Base-by-base conservation (phyloP, 92 coral and sea anemone species). In the Parazoanthus swiftii region DNA sequence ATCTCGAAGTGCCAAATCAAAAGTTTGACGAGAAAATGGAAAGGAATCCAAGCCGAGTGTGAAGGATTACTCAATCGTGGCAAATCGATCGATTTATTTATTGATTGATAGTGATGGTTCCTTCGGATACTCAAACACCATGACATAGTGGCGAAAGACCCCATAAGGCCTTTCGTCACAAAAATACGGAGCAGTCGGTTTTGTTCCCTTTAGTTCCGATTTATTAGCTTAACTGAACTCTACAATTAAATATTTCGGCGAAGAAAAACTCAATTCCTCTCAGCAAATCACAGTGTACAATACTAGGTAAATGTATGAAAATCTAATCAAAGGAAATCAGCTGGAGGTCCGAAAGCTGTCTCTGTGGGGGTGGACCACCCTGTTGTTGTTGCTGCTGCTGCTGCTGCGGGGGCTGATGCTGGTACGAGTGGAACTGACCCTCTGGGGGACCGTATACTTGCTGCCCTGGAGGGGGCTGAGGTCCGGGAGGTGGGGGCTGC, bases 311-410 rank as follows among this genome's bases (percentile, higher is more conserved):
- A 26, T 37, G 54, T 76, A 18, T 21, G n/a, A 20, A 35, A 74
- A 29, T 84, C 66, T 85, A 97, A 86, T 97, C 99, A 82, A 97
- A 97, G 56, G 98, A 95, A 75, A 97, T 97, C 21, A 97, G 95
- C 76, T 93, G 95, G 13, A 95, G 91, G 78, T 97, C 99, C 0
- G 98, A 92, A 65, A 91, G 48, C 88, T 95, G 96, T 66, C 98
- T 91, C 43, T 89, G 88, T 66, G 90, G 85, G n/a, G 79, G 82
- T 1, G 88, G 89, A 46, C 90, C 93, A 54, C 92, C 91, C 8
- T 84, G 76, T 13, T 51, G 90, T 15, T 84, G 76, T 13, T 51
- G 90, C 13, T 82, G 88, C 25, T 87, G 92, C 66, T 83, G 88
- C 38, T 87, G 92, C 66, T 83, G 88, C 14, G 84, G 90, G 50